These are phyloP conservation scores for Euschistus heros DNA, from an alignment of 1,140 invertebrate genomes.

Conservation along the genomic window DNA sequence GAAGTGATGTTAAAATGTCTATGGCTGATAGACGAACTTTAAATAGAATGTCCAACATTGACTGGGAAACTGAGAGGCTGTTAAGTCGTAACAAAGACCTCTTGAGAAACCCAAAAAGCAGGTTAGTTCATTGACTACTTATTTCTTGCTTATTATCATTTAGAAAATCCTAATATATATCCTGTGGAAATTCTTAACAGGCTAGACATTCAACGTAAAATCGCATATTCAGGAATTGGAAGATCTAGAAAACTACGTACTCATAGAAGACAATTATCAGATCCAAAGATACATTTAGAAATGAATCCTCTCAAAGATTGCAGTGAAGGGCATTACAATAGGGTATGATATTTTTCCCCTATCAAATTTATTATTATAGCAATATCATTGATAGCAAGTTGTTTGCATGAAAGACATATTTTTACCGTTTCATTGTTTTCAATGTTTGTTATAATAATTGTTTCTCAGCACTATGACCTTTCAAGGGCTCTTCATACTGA, in stretches of 20 bases:
- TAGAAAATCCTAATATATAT: neutral
- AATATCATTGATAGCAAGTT: no score
- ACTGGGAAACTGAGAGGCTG: conserved; percentile 26
- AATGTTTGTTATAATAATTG: no score
- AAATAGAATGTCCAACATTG: conserved; percentile 24
- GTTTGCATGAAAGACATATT: no score
- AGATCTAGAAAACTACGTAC: conserved; percentile 37
- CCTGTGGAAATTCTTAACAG: conserved; percentile 17
- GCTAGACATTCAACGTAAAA: conserved; percentile 32
- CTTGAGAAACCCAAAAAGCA: conserved; percentile 28
- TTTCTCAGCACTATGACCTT: no score
- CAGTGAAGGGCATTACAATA: conserved; percentile 37
- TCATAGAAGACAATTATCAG: conserved; percentile 42
- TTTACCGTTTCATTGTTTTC: no score
- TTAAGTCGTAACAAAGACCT: conserved; percentile 27
- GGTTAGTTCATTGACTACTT: conserved; percentile 17
- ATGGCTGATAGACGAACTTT: conserved; percentile 27
- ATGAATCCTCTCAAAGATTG: conserved; percentile 47
- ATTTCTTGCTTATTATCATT: neutral
- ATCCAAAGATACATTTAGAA: conserved; percentile 40
- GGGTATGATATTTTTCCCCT: conserved; percentile 30
- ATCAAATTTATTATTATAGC: no score
- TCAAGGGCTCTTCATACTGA: no score
- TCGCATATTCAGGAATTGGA: conserved; percentile 31
- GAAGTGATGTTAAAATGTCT: conserved; percentile 28